Evolutionary conservation across 2,797 vertebrate genomes (phyloP).

Genomic region (Helicolenus hilgendorfi): DNA sequence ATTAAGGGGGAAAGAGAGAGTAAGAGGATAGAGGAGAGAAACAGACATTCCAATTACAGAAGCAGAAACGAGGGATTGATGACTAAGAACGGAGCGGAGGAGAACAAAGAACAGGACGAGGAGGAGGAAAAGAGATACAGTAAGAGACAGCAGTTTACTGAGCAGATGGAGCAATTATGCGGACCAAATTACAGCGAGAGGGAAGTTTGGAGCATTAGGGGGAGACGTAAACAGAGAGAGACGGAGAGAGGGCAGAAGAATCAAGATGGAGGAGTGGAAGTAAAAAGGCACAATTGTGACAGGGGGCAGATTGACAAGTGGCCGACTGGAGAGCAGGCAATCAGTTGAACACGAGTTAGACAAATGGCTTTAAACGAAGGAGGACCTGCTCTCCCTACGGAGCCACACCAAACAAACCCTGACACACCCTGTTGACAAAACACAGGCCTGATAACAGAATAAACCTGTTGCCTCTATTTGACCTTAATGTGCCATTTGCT

Average conservation of each 20-base stretch:
- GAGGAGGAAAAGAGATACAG: conserved; percentile 55
- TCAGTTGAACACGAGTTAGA: conserved; percentile 47
- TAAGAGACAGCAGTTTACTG: conserved; percentile 72
- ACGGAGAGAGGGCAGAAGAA: conserved; percentile 26
- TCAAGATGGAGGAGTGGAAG: conserved; percentile 58
- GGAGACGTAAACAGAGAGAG: conserved; percentile 57
- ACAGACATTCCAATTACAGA: conserved; percentile 84
- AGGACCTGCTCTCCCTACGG: conserved; percentile 48
- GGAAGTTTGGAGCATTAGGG: conserved; percentile 67
- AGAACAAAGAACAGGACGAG: conserved; percentile 58
- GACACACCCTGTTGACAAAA: conserved; percentile 77
- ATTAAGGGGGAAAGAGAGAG: conserved; percentile 40
- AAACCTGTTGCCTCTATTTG: conserved; percentile 71
- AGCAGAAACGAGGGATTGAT: conserved; percentile 68
- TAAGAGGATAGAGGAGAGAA: conserved; percentile 66
- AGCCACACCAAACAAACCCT: conserved; percentile 61
- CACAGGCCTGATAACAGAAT: conserved; percentile 64
- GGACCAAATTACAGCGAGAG: conserved; percentile 75
- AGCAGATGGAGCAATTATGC: conserved; percentile 87
- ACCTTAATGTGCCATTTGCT: conserved; percentile 69
- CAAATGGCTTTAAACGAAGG: conserved; percentile 45
- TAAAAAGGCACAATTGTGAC: conserved; percentile 42
- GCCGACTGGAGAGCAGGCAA: conserved; percentile 53
- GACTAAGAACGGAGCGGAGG: conserved; percentile 57
- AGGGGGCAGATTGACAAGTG: conserved; percentile 30